Evolutionary conservation across 2,113 vertebrate species (phyloP), one percentile per base, ranked within the genome.

Genomic region (Cinclus cinclus): DNA sequence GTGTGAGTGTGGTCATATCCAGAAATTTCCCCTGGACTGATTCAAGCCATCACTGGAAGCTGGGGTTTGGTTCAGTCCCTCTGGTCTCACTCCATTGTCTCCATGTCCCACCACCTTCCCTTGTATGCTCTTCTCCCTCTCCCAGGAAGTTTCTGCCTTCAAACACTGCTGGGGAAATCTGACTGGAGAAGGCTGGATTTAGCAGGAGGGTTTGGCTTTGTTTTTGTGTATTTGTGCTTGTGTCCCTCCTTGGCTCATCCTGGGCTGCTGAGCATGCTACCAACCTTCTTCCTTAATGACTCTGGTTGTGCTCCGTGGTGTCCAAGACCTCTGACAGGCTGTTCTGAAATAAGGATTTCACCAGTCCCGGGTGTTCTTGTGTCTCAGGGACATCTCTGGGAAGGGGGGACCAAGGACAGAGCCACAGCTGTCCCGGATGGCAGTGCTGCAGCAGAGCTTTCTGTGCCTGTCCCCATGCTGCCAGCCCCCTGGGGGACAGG

Each of bases 1-100:
- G 39, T 83, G 16, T 47, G 83, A 88, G 27, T 10, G 1, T 24
- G 44, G 11, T 28, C 47, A 41, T 1, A 4, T 30, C 65, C 39
- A 39, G 59, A 80, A 74, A 31, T 15, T 71, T 90, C 63, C 44
- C 28, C 39, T 27, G 59, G 28, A 21, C 11, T 42, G 41, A 83
- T 50, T 18, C 8, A 9, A 69, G 37, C 23, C 7, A 1, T 10
- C 35, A 13, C 12, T 76, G 71, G 22, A 80, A 73, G 37, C 6
- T 55, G 81, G 20, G 11, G 7, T 7, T 91, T 1, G 0, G 33
- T 46, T 89, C 2, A 1, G 28, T 59, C 25, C 3, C 5, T 37
- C 53, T 52, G 20, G 4, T 73, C 22, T 76, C 58, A 13, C 17
- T 62, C n/a, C 7, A 12, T 1, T 18, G 19, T 17, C 22, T 52